Conservation (phyloP, 2,797 vertebrate genomes). For the Vultur gryphus region DNA sequence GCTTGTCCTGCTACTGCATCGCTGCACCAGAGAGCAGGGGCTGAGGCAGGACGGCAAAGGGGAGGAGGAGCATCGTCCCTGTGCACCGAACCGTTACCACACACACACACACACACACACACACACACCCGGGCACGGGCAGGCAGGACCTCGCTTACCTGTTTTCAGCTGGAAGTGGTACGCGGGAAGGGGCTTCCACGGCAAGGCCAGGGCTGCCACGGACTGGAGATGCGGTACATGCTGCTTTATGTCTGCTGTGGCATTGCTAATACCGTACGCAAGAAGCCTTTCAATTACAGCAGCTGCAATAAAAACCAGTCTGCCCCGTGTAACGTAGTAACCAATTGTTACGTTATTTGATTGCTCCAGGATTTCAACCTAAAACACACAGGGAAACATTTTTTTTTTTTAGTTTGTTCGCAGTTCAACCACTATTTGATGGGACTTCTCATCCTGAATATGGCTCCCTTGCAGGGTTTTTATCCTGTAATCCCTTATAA, state of each 20-base stretch:
- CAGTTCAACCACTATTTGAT: neutral
- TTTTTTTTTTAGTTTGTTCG: neutral
- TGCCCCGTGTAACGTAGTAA: slow-evolving; percentile 86
- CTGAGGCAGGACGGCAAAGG: neutral
- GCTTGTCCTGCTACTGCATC: neutral
- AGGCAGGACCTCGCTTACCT: slow-evolving; percentile 74
- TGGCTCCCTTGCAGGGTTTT: neutral
- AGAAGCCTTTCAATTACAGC: slow-evolving; percentile 83
- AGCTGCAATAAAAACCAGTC: slow-evolving; percentile 85
- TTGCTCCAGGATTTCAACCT: slow-evolving; percentile 76
- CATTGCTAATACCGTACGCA: slow-evolving; percentile 83
- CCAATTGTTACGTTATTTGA: slow-evolving; percentile 89
- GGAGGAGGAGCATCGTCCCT: rapidly evolving
- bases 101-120: too few relatives aligned
- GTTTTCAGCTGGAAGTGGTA: slow-evolving; percentile 90
- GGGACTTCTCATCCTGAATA: neutral
- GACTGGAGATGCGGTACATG: slow-evolving; percentile 88
- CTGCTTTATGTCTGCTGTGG: slow-evolving; percentile 88
- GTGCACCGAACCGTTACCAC: rapidly evolving
- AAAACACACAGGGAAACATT: neutral
- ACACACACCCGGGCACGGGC: rapidly evolving
- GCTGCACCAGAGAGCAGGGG: rapidly evolving
- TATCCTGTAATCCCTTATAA: neutral
- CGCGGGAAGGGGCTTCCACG: slow-evolving; percentile 84
- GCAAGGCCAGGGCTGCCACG: slow-evolving; percentile 81